Evolutionary conservation across 2,888 invertebrate species (phyloP), one percentile per base, ranked within the genome.

Genomic region (Meganola albula): DNA sequence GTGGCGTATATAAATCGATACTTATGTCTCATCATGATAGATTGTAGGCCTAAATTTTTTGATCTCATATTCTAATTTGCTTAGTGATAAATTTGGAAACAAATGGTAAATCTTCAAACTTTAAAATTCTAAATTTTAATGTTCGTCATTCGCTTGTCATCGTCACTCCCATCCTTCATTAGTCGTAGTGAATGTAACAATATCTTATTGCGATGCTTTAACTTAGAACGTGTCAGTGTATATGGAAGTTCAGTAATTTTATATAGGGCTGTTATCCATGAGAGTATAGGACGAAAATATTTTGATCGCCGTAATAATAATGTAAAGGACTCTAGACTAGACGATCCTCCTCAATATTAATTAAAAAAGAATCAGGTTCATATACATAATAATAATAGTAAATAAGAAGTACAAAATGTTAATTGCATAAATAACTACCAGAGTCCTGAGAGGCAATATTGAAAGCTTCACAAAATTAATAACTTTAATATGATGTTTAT

Each of bases 41-140:
- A 78, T 74, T 70, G 80, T 85, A 84, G 84, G 84, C 84, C 84
- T 85, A 84, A 82, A 74, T 78, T 74, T 76, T 82, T 82, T 85
- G 85, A 85, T 85, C 85, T 85, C 85, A 85, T 84, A 83, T 80
- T 84, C 84, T 85, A 76, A 84, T 85, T 84, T 84, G 84, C 83
- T 83, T 83, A 85, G 84, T 79, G 75, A 75, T 83, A 80, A 73
- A 67, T 71, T 82, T 70, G 77, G 76, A 74, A 75, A 72, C 62
- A 69, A 76, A 74, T 71, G 73, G 74, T 74, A 71, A 74, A 73
- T 73, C 69, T 74, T 71, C 72, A n/a, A 70, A 73, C 56, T 66
- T 62, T 65, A 63, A 83, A 83, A 83, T 82, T 83, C 82, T 77
- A 83, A 84, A 82, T 83, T 77, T 63, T 63, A 63, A 73, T 63